Evolutionary conservation across 2,888 invertebrate genomes (phyloP), one percentile per base, ranked within the genome.

Genomic region (Volucella inanis): DNA sequence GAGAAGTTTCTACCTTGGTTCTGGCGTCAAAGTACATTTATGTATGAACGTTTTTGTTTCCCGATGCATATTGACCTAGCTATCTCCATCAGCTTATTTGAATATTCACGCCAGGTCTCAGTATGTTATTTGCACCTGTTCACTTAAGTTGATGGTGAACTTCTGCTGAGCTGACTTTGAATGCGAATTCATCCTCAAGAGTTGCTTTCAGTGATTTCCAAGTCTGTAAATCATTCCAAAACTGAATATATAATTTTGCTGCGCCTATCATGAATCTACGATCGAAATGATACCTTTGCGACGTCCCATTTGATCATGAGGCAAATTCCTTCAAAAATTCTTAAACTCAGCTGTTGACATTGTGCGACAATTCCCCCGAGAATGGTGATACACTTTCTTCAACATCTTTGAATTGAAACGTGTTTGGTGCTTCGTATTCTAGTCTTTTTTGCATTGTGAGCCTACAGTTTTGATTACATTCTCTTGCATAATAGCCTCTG

Each of bases 21-120:
- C 18, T 1, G 2, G 2, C 2, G 18, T 18, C 18, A 18, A 18
- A 18, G 18, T 18, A 18, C 18, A 1, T 3, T 22, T 3, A 4
- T 22, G 2, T 22, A 22, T 3, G 4, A 3, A 22, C 2, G 22
- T 22, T 4, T 22, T 4, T 22, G 22, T 22, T 22, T 3, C 22
- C 22, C 3, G 0, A 22, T 9, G 82, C 14, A 0, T 11, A 75
- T 76, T 2, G 79, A 38, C 12, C 64, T 85, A 0, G 85, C 76
- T 2, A 76, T 80, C 3, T 75, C 79, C 8, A 75, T 72, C 55
- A 79, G 38, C 31, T 74, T 71, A 14, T 77, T 78, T 0, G 74
- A 39, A 22, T 74, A 79, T n/a, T 84, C 84, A 2, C 64, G 55
- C 10, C 70, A 10, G 3, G 62, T 64, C 4, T 78, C 77, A 10